Conservation (phyloP, 1,140 invertebrate species). For the Monomorium pharaonis region DNA sequence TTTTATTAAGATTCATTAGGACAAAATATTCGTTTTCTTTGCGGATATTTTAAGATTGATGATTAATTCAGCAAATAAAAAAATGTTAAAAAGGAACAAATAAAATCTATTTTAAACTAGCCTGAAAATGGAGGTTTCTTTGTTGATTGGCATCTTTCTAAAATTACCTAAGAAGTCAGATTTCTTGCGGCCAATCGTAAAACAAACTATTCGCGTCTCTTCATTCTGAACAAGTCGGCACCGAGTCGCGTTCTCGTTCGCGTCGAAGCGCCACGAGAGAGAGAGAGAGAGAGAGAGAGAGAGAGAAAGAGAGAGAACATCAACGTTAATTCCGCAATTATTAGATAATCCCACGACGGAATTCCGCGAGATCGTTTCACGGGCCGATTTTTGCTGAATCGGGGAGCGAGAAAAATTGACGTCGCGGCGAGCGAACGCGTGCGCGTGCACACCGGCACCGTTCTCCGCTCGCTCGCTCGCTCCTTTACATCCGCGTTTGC, state of each 20-base stretch:
- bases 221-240: not conserved
- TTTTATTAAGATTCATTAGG: not conserved
- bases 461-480: slow-evolving; percentile 67
- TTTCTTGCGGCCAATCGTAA: not conserved
- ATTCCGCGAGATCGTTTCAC: not conserved
- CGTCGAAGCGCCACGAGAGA: too few species aligned
- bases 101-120: not conserved
- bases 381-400: slow-evolving; percentile 33
- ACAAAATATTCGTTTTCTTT: not conserved
- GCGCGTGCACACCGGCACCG: slow-evolving; percentile 53
- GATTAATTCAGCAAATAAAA: not conserved
- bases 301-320: too few species aligned
- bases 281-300: too few species aligned
- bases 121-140: not conserved
- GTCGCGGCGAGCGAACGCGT: slow-evolving; percentile 15
- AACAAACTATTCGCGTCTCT: not conserved
- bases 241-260: not conserved
- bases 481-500: slow-evolving; percentile 73
- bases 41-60: not conserved
- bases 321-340: not conserved
- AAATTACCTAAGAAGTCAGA: not conserved
- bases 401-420: slow-evolving; percentile 36
- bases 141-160: not conserved
- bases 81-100: not conserved
- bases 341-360: not conserved